A percentile compares a stretch with the other conserved stretches of the same genome.
These are phyloP conservation scores for Catajapyx aquilonaris DNA, from an alignment of 1,140 invertebrate species.

Conservation along the genomic window DNA sequence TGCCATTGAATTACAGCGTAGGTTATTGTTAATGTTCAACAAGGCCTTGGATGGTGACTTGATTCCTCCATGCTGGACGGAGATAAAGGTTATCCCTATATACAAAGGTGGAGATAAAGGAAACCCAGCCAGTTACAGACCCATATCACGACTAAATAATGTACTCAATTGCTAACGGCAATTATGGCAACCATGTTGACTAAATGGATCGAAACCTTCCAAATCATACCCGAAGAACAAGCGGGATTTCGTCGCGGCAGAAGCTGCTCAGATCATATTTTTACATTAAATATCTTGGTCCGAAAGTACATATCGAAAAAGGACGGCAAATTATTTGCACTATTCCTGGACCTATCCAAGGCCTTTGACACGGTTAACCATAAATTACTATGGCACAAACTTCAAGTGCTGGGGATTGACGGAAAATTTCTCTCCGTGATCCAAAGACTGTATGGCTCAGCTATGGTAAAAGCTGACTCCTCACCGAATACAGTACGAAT, in stretches of 20 bases:
- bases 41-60: too few species aligned
- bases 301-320: neutral
- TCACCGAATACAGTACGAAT: too few species aligned
- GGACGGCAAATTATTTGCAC: conserved; percentile 5
- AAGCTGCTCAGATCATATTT: conserved; percentile 4
- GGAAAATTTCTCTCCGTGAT: conserved; percentile 4
- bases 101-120: neutral
- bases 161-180: neutral
- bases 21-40: too few species aligned
- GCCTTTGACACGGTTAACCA: conserved; percentile 8
- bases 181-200: neutral
- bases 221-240: conserved; percentile 5
- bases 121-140: neutral
- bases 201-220: neutral
- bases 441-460: conserved; percentile 2
- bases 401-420: conserved; percentile 4
- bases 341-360: conserved; percentile 7
- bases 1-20: too few species aligned
- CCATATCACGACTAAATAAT: neutral
- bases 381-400: conserved; percentile 5
- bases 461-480: too few species aligned
- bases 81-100: neutral
- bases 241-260: conserved; percentile 4
- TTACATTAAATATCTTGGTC: conserved; percentile 1
- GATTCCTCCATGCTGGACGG: too few species aligned